Conservation (phyloP, 2,888 invertebrate genomes). For the Erebia ligea region DNA sequence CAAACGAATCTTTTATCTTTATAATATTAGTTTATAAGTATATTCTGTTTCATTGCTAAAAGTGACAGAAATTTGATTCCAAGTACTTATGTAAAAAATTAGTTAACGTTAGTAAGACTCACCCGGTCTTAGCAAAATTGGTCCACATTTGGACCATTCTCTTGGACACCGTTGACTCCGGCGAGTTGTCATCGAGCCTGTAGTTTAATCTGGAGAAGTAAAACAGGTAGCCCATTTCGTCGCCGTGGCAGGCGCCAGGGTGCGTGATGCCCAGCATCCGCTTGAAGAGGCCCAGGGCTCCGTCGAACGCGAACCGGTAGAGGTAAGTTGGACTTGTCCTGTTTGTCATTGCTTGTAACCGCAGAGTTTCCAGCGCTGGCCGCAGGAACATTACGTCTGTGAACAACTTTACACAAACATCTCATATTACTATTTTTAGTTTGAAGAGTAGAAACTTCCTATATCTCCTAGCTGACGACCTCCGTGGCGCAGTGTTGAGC, state of each 20-base stretch:
- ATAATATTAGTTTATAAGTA: no score
- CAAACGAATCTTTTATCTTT: no score
- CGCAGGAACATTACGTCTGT: constrained; percentile 86
- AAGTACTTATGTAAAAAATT: no score
- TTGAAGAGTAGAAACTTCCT: no score
- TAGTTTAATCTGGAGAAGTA: constrained; percentile 85
- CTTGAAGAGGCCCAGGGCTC: constrained; percentile 85
- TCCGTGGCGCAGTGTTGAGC: no score
- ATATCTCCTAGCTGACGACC: no score
- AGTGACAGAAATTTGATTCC: no score
- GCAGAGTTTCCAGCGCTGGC: constrained; percentile 80
- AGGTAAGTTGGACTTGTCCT: constrained; percentile 82
- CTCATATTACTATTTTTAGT: background rate
- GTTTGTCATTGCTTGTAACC: constrained; percentile 64
- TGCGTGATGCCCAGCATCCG: constrained; percentile 84
- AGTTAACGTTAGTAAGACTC: constrained; percentile 42
- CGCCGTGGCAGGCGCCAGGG: constrained; percentile 85
- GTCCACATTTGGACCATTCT: constrained; percentile 86
- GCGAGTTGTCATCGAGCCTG: constrained; percentile 82
- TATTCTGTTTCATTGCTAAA: no score
- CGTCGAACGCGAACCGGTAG: constrained; percentile 85
- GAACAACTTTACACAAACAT: constrained; percentile 72
- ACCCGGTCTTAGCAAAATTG: constrained; percentile 86
- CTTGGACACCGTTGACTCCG: constrained; percentile 82
- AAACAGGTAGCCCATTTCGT: constrained; percentile 86